Base-by-base conservation (phyloP, 2,113 vertebrate species). In the Oryzias woworae region DNA sequence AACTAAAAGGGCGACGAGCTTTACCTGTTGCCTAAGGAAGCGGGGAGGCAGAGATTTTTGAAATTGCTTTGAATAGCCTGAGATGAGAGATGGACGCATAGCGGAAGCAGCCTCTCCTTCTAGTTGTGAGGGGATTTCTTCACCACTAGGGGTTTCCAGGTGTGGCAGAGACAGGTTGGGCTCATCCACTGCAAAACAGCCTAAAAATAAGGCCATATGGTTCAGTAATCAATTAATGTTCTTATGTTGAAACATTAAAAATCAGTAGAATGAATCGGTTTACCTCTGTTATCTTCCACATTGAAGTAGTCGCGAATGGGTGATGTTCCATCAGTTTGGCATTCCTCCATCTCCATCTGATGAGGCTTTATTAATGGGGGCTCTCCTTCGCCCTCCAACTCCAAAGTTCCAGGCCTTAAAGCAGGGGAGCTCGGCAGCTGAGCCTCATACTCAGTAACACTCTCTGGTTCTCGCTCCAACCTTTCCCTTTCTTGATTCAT, bases 31-130 rank as follows among this genome's bases (percentile, higher is more conserved):
- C 75, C 97, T 91, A 72, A 99, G 97, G 83, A 99, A 99, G 69
- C 97, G 93, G 45, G 97, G 97, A 23, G 97, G 97, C 28, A 99
- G 84, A 48, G 97, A 96, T 68, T 99, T 99, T 75, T 99, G 97
- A 84, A 99, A 99, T 85, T 98, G 97, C 73, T 98, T 98, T 50
- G 97, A 98, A 87, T 99, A 99, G 80, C 97, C 95, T 0, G 96
- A 95, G 62, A 94, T 92, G 18, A 96, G 88, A 71, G 96, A 88
- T 62, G 96, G 96, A 43, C 96, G 95, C 80, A 95, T 91, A 0
- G 95, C 93, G 58, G 94, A 82, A 4, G 94, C 94, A 1, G 90
- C 79, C n/a, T 98, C 97, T 28, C 89, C 90, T 77, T 98, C 97
- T 42, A 84, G 81, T 64, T 96, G 96, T 12, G 92, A 89, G 5